Evolutionary conservation across 2,888 invertebrate genomes (phyloP).

Genomic region (Nesidiocoris tenuis): DNA sequence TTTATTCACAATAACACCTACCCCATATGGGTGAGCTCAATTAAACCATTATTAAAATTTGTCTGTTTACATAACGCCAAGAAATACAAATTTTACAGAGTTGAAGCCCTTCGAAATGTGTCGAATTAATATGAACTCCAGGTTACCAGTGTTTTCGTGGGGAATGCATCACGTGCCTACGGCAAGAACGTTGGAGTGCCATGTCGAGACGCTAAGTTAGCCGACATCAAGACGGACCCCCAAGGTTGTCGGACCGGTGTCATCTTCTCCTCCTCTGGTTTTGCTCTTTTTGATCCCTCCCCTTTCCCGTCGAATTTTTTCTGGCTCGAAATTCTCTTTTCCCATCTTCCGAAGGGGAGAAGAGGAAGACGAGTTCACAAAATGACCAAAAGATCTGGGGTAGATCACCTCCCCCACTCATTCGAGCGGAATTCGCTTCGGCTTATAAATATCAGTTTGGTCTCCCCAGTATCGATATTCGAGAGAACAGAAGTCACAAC

Average conservation of each 20-base stretch:
- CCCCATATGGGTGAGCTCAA: too few relatives aligned
- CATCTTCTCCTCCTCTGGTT: constrained; percentile 16
- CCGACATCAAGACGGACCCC: background rate
- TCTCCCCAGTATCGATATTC: background rate
- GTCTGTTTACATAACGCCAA: too few relatives aligned
- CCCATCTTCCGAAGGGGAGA: background rate
- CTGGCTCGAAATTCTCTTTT: background rate
- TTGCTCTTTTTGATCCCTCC: constrained; percentile 11
- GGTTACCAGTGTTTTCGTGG: too few relatives aligned
- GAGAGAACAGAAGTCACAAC: too few relatives aligned
- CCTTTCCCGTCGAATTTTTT: background rate
- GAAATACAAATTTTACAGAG: too few relatives aligned
- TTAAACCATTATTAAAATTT: too few relatives aligned
- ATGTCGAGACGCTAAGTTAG: too few relatives aligned
- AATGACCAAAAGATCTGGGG: constrained; percentile 28
- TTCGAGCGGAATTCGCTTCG: background rate
- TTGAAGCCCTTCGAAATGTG: too few relatives aligned
- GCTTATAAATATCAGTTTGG: constrained; percentile 15
- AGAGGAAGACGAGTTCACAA: background rate
- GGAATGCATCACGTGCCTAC: too few relatives aligned
- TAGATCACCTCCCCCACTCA: constrained; percentile 1
- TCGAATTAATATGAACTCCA: too few relatives aligned
- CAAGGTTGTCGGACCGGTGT: constrained; percentile 34
- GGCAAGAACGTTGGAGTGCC: too few relatives aligned
- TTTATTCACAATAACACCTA: too few relatives aligned